Evolutionary conservation across 2,113 vertebrate genomes (phyloP).

Genomic region (Mirounga angustirostris): DNA sequence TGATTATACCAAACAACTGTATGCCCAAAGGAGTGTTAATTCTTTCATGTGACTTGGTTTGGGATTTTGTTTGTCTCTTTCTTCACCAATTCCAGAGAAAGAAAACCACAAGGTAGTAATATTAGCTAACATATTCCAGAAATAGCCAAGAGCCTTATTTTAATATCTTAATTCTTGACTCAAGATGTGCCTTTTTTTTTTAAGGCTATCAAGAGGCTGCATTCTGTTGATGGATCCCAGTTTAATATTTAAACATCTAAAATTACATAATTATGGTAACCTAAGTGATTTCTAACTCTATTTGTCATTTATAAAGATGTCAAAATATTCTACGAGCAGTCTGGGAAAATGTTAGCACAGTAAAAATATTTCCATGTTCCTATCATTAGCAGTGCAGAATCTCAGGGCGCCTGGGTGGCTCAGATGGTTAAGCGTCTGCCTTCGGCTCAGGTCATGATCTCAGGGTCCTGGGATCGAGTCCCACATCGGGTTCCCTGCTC

Average conservation of each 20-base stretch:
- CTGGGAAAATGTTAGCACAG: background rate
- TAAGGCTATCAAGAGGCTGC: background rate
- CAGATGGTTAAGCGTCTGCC: too few relatives aligned
- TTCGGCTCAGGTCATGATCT: too few relatives aligned
- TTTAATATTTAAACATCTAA: background rate
- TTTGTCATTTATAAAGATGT: constrained; percentile 44
- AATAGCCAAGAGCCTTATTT: constrained; percentile 49
- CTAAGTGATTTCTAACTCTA: constrained; percentile 16
- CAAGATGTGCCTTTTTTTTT: background rate
- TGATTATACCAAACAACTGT: background rate
- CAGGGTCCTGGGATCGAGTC: too few relatives aligned
- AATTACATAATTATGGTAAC: constrained; percentile 36
- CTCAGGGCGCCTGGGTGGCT: too few relatives aligned
- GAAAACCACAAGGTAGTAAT: constrained; percentile 57
- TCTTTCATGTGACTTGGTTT: constrained; percentile 66
- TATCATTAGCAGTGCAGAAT: background rate
- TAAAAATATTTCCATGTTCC: constrained; percentile 17
- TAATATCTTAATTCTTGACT: constrained; percentile 49
- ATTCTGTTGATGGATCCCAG: background rate
- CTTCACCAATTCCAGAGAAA: constrained; percentile 76
- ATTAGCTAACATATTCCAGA: constrained; percentile 60
- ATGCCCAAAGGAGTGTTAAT: background rate
- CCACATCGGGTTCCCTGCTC: too few relatives aligned
- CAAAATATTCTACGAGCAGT: constrained; percentile 29
- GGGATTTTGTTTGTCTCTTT: constrained; percentile 64